Percentiles rank a stretch among this genome's conserved stretches.
Conservation (phyloP, 2,797 vertebrate species). For the Myotis pilosus region DNA sequence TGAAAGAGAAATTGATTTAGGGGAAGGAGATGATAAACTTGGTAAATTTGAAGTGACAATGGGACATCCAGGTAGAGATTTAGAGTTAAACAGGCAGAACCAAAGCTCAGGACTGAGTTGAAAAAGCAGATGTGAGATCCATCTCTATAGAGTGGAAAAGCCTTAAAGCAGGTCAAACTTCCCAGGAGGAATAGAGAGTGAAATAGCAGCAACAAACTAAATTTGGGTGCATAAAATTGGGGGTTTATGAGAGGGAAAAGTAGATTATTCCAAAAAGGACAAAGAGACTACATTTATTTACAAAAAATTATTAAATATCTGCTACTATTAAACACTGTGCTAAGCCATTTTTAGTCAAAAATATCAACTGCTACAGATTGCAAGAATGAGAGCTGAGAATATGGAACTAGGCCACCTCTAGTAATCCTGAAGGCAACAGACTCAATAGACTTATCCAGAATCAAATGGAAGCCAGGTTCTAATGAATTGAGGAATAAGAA, state of each 20-base stretch:
- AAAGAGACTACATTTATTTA: background rate
- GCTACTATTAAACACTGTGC: background rate
- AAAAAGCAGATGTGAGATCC: background rate
- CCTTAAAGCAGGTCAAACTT: background rate
- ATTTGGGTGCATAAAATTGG: background rate
- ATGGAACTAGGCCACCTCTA: background rate
- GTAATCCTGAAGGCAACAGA: slow-evolving; percentile 1
- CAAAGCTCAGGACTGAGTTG: background rate
- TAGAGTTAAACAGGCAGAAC: background rate
- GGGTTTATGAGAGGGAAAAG: background rate
- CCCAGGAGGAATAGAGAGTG: background rate
- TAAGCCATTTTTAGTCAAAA: slow-evolving; percentile 3
- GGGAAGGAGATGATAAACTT: background rate
- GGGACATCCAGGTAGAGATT: background rate
- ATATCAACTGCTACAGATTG: background rate
- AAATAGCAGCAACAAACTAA: background rate
- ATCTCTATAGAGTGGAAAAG: background rate
- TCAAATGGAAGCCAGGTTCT: slow-evolving; percentile 27
- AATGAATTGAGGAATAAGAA: background rate
- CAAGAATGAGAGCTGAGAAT: background rate
- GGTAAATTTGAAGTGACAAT: background rate
- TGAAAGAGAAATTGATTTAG: background rate
- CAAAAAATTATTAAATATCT: slow-evolving; percentile 24
- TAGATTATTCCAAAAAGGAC: background rate
- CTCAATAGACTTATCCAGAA: background rate